A percentile compares a stretch with the other conserved stretches of the same genome.
Conservation (phyloP, 2,888 invertebrate species). For the Andricus quercusramuli region DNA sequence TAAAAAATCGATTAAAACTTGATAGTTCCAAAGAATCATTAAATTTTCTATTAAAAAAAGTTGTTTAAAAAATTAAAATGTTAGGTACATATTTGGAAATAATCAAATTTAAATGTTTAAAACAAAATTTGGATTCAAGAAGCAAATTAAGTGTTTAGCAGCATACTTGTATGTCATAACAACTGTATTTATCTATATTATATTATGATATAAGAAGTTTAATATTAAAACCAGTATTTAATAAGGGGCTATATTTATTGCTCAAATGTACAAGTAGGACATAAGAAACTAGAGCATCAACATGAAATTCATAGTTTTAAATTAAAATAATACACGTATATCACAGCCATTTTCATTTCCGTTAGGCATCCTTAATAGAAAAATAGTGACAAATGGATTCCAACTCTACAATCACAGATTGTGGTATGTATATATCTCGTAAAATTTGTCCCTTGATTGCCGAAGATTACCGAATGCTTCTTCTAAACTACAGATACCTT, state of each 20-base stretch:
- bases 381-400: neutral
- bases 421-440: neutral
- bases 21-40: no score
- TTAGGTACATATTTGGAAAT: no score
- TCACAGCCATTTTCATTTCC: neutral
- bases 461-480: neutral
- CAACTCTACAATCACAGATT: neutral
- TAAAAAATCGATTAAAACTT: no score
- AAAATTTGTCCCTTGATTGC: neutral
- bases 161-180: no score
- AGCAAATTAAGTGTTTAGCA: no score
- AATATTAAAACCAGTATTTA: neutral
- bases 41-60: no score
- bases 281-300: no score
- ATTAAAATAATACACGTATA: neutral
- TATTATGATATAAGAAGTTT: no score
- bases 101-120: no score
- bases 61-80: no score
- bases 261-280: neutral
- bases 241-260: neutral
- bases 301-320: neutral
- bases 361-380: neutral
- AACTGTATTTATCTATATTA: no score
- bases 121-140: no score
- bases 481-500: neutral